Evolutionary conservation across 2,888 invertebrate species (phyloP), one percentile per base, ranked within the genome.

Genomic region (Caenorhabditis sinica): DNA sequence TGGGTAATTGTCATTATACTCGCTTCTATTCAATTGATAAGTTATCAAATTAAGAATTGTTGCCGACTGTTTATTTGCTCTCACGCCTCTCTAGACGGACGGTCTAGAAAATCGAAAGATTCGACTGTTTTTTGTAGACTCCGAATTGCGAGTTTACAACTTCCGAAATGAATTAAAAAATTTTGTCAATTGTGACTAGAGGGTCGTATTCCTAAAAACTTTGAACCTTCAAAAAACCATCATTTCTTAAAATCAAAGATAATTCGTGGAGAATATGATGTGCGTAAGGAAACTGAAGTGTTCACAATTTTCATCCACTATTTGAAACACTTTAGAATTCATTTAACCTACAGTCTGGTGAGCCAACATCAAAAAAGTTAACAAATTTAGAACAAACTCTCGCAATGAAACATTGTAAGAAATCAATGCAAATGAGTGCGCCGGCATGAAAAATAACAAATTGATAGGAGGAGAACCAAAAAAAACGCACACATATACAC

Each of bases 1-100:
- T 45, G 6, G 58, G 15, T 77, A 69, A 61, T 69, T 71, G 75
- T 68, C 75, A 76, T 23, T 76, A 76, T 68, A 77, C 69, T 71
- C 61, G 53, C 63, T 71, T 76, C 28, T 76, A 45, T 28, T 66
- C 56, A 66, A 51, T 40, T 68, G 68, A 76, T 76, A 76, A 76
- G 68, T 68, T 68, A 76, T 76, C 76, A 53, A 71, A 60, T 51
- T 51, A 61, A 63, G 30, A 51, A 60, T 58, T 69, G 56, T 65
- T 65, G 49, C 56, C 56, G 30, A 49, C 58, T 75, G 69, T 69
- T 77, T 77, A 68, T 68, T 77, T 77, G 68, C 68, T 69, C 60
- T 77, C 33, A 68, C 58, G 51, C 23, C 60, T 58, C 66, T 20
- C 45, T 74, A 60, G 72, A 49, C 72, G 60, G 60, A 72, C 61